Evolutionary conservation across 2,797 vertebrate genomes (phyloP).

Genomic region (Euthynnus affinis): DNA sequence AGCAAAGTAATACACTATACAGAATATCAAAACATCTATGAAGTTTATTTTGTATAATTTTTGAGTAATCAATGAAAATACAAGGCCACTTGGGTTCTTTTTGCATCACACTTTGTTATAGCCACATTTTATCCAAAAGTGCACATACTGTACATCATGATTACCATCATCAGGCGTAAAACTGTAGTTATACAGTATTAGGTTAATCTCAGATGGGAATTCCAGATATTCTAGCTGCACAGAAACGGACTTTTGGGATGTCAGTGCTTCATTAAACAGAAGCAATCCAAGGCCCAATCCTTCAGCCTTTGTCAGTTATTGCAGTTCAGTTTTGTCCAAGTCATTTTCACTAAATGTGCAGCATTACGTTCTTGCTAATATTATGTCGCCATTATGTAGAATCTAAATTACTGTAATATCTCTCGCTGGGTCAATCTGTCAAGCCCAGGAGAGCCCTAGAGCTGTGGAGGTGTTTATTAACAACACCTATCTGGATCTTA

Average conservation of each 20-base stretch:
- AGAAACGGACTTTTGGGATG: not conserved
- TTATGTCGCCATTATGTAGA: conserved; percentile 41
- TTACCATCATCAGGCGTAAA: not conserved
- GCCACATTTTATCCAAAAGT: not conserved
- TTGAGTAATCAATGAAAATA: too few relatives aligned
- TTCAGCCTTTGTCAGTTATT: conserved; percentile 33
- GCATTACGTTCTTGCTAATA: conserved; percentile 39
- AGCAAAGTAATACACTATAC: too few relatives aligned
- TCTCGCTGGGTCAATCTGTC: conserved; percentile 60
- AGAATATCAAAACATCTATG: too few relatives aligned
- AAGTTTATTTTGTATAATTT: too few relatives aligned
- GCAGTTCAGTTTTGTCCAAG: conserved; percentile 42
- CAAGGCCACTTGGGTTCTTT: too few relatives aligned
- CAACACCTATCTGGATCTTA: conserved; percentile 19
- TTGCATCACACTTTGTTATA: too few relatives aligned
- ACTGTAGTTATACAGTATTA: not conserved
- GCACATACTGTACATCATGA: not conserved
- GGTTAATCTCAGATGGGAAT: not conserved
- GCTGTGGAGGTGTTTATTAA: conserved; percentile 61
- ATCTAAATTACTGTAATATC: conserved; percentile 63
- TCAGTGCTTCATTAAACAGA: conserved; percentile 19
- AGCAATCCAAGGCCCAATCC: conserved; percentile 10
- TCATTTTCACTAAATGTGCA: conserved; percentile 47
- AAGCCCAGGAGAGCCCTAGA: conserved; percentile 48
- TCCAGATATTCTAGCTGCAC: not conserved